phyloP scores from a whole-genome alignment of 2,113 vertebrate species.

The Planiliza haematocheilus region DNA sequence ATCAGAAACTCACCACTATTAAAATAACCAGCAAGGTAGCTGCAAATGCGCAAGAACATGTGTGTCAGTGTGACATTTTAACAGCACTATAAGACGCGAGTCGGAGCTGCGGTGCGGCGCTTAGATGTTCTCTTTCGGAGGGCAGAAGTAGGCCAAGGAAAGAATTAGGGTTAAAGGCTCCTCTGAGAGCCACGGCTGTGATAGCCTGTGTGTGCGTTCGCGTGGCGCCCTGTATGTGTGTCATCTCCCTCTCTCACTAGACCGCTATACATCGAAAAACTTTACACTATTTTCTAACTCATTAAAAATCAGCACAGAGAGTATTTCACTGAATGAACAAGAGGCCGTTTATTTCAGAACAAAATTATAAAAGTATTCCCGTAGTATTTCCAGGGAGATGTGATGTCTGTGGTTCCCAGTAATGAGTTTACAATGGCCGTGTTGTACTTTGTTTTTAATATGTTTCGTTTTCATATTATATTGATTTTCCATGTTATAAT shows the following conservation, averaged over 20 bases:
- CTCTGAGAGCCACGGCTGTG: slow-evolving; percentile 59
- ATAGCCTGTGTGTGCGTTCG: slow-evolving; percentile 26
- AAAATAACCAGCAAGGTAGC: neutral
- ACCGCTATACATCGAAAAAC: slow-evolving; percentile 34
- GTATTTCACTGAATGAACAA: neutral
- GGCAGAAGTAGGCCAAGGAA: slow-evolving; percentile 70
- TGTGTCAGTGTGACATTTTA: neutral
- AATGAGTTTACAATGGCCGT: neutral
- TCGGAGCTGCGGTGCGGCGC: slow-evolving; percentile 3
- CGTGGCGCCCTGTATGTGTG: slow-evolving; percentile 19
- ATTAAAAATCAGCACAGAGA: neutral
- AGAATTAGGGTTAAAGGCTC: slow-evolving; percentile 76
- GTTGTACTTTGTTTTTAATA: neutral
- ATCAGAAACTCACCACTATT: neutral
- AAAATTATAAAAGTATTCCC: neutral
- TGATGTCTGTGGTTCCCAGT: neutral
- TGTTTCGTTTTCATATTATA: neutral
- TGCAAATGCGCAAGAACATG: neutral
- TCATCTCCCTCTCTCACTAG: slow-evolving; percentile 21
- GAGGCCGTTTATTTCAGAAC: too few species aligned
- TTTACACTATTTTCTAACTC: slow-evolving; percentile 9
- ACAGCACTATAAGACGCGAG: neutral
- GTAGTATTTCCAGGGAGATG: neutral
- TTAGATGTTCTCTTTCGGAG: slow-evolving; percentile 52
- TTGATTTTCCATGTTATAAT: slow-evolving; percentile 12